Evolutionary conservation across 2,113 vertebrate genomes (phyloP).

Genomic region (Cricetomys ansorgei): DNA sequence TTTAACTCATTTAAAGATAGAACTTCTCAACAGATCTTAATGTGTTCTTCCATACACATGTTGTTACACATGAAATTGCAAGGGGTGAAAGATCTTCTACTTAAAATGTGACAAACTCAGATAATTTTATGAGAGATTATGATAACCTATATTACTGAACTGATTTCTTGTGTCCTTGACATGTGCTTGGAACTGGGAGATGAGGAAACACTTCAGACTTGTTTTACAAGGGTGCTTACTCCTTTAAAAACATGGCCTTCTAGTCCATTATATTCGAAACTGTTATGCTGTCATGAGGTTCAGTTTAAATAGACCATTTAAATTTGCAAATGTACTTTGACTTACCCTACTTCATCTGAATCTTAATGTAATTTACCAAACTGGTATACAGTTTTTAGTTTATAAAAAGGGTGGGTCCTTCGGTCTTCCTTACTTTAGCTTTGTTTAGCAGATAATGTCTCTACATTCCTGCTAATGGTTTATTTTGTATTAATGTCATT

Average conservation of each 20-base stretch:
- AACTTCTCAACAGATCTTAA: neutral
- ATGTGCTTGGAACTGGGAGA: neutral
- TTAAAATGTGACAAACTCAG: neutral
- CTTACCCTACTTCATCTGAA: neutral
- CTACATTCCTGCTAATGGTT: neutral
- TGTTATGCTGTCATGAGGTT: neutral
- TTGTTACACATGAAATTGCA: neutral
- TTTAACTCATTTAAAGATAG: neutral
- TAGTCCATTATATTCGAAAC: neutral
- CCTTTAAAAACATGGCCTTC: neutral
- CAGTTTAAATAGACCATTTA: neutral
- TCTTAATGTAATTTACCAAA: neutral
- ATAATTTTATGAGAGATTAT: neutral
- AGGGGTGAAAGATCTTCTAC: neutral
- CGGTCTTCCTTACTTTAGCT: neutral
- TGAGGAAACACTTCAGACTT: neutral
- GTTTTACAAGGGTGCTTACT: neutral
- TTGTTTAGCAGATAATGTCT: neutral
- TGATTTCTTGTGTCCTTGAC: neutral
- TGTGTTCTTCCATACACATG: neutral
- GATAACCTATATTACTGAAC: neutral
- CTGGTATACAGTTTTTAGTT: neutral
- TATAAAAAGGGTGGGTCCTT: neutral
- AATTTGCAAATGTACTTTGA: neutral
- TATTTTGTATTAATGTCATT: neutral